Conservation (phyloP, 1,140 invertebrate species). For the Wiebesia pumilae region DNA sequence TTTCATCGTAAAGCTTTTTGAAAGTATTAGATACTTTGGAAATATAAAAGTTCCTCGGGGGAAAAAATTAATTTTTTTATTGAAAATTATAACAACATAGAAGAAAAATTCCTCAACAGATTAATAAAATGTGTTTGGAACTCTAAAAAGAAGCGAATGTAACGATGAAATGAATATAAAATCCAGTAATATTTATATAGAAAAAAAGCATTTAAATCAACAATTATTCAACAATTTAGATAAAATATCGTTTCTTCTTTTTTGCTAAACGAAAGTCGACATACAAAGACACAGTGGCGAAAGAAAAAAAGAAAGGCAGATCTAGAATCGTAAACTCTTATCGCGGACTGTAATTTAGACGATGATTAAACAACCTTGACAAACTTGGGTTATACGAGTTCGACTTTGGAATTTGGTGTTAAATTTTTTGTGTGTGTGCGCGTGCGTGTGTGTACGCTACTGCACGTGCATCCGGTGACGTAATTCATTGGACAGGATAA, state of each 20-base stretch:
- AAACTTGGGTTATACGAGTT: slow-evolving; percentile 1
- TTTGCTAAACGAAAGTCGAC: neutral
- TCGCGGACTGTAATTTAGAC: slow-evolving; percentile 32
- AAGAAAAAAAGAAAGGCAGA: neutral
- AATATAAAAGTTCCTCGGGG: neutral
- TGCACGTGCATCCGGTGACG: neutral
- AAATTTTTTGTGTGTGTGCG: neutral
- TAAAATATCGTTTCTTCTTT: neutral
- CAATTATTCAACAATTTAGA: neutral
- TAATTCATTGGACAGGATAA: slow-evolving; percentile 18
- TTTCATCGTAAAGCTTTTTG: neutral
- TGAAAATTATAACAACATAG: neutral
- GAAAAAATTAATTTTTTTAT: neutral
- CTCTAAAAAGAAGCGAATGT: no score
- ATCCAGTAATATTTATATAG: no score
- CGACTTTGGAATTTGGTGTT: slow-evolving; percentile 1
- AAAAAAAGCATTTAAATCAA: no score
- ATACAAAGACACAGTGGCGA: neutral
- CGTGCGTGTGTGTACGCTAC: neutral
- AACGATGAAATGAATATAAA: no score
- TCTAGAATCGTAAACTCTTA: slow-evolving; percentile 26
- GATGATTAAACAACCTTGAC: slow-evolving; percentile 28
- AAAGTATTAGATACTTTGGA: neutral
- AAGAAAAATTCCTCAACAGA: neutral
- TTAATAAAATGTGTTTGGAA: neutral